These are phyloP conservation scores for Helicoverpa assulta DNA, from an alignment of 2,888 invertebrate genomes.

Conservation along the genomic window DNA sequence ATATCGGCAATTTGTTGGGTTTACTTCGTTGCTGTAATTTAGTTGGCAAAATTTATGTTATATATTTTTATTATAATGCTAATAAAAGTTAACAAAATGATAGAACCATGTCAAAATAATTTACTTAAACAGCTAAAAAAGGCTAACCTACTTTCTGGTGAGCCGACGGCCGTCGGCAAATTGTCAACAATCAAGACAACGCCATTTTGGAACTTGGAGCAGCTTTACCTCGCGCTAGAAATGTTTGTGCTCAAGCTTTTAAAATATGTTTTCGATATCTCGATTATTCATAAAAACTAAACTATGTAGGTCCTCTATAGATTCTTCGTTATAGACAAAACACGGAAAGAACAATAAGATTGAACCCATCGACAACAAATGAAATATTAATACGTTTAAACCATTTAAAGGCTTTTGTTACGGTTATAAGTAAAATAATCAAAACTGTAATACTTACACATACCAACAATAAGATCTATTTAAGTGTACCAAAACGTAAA, in stretches of 20 bases:
- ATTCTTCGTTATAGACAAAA: not conserved
- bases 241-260: too few relatives aligned
- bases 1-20: slow-evolving; percentile 51
- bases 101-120: too few relatives aligned
- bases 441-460: slow-evolving; percentile 72
- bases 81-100: too few relatives aligned
- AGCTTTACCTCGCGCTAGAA: too few relatives aligned
- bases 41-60: slow-evolving; percentile 5
- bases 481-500: slow-evolving; percentile 72
- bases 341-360: not conserved
- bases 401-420: slow-evolving; percentile 44
- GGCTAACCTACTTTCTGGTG: not conserved
- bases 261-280: too few relatives aligned
- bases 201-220: too few relatives aligned
- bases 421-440: slow-evolving; percentile 67
- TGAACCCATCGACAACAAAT: not conserved
- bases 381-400: slow-evolving; percentile 23
- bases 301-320: too few relatives aligned
- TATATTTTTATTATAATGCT: too few relatives aligned
- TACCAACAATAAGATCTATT: slow-evolving; percentile 76
- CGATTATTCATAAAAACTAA: too few relatives aligned
- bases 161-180: not conserved
- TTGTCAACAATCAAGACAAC: not conserved
- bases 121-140: too few relatives aligned
- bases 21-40: slow-evolving; percentile 8